Evolutionary conservation across 2,797 vertebrate genomes (phyloP), one percentile per base, ranked within the genome.

Genomic region (Sebastes alutus): DNA sequence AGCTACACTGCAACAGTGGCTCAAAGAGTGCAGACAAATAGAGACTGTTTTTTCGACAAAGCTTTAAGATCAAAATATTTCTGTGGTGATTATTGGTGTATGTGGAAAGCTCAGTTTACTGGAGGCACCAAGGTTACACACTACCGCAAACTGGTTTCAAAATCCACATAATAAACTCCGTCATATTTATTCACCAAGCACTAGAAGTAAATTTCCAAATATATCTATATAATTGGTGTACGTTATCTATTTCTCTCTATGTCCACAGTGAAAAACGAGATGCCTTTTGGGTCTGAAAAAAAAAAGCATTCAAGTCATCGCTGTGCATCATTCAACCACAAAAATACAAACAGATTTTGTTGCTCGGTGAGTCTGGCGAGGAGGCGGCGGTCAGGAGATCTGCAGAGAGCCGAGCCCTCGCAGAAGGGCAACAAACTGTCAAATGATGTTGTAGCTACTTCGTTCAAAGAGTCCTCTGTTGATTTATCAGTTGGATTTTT

Each of bases 321-420:
- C 30, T 64, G 58, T 79, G 75, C 72, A 84, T 82, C 76, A 63
- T 66, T 71, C 64, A 54, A 83, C 83, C 82, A 55, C 88, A 83
- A 64, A 91, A 89, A 87, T 77, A 77, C 70, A 82, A 86, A 72
- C 79, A 88, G 74, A 86, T 87, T 91, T 73, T 55, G 77, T 73
- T 87, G 75, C 78, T 80, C 5, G 14, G 81, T 75, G 46, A 84
- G 73, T 86, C 82, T 80, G 78, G 72, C 72, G 60, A 86, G 81
- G 67, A 75, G 66, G 72, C 11, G 65, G 72, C 9, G 65, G 10
- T 42, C 25, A 23, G 46, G 33, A 49, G 18, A 76, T 78, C 62
- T 84, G 38, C 82, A 77, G 63, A 76, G 71, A 81, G 68, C 73
- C 42, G 1, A 73, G 59, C 49, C 33, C 58, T 69, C 29, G 18